These are phyloP conservation scores for Eupithecia subfuscata DNA, from an alignment of 2,888 invertebrate species.

Conservation along the genomic window DNA sequence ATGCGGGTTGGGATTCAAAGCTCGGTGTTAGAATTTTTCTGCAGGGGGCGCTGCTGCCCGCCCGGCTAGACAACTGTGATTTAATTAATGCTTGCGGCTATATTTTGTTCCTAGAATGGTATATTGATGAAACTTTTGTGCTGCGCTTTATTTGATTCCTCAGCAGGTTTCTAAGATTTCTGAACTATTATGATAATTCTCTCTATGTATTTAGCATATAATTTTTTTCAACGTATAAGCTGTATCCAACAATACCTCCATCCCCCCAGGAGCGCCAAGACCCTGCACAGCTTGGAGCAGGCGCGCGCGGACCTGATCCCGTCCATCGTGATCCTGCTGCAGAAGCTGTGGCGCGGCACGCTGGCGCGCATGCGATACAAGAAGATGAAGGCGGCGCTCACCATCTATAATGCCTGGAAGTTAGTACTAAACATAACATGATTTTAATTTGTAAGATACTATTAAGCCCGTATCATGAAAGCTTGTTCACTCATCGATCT, in stretches of 20 bases:
- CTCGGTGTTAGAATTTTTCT: no score
- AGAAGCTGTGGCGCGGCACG: slow-evolving; percentile 97
- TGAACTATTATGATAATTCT: not conserved
- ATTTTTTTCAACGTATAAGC: not conserved
- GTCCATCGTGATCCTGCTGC: slow-evolving; percentile 94
- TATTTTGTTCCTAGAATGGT: no score
- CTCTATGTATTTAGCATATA: not conserved
- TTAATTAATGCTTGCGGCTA: no score
- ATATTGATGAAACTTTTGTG: not conserved
- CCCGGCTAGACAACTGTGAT: no score
- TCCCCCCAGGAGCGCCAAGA: slow-evolving; percentile 88
- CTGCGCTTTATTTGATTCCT: not conserved
- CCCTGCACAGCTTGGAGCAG: slow-evolving; percentile 94
- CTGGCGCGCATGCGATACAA: slow-evolving; percentile 91
- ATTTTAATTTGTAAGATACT: not conserved
- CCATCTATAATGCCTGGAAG: slow-evolving; percentile 92
- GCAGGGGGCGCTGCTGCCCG: no score
- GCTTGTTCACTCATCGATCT: no score
- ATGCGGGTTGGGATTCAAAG: no score
- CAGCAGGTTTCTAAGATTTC: not conserved
- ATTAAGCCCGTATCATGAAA: no score
- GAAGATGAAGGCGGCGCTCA: slow-evolving; percentile 92
- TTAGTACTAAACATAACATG: slow-evolving; percentile 49
- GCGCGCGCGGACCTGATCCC: slow-evolving; percentile 94
- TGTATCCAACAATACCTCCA: not conserved